These are phyloP conservation scores for Luscinia megarhynchos DNA, from an alignment of 2,797 vertebrate genomes.

Conservation along the genomic window DNA sequence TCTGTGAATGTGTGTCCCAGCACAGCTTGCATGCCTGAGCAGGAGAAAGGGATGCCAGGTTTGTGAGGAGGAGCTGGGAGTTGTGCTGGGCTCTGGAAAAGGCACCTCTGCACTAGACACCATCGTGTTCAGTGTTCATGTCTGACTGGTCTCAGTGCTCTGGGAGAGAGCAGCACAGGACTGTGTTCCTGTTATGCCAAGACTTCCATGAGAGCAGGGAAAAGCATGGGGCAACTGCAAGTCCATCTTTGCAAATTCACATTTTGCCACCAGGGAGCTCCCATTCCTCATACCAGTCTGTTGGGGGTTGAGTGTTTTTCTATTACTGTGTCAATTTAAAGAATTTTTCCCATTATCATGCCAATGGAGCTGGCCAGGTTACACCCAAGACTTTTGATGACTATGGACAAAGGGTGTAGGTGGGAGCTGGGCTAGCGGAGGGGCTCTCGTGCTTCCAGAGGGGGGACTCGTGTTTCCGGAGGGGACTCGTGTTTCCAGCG, in stretches of 20 bases:
- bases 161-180: neutral
- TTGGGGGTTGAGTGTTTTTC: too few relatives aligned
- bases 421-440: too few relatives aligned
- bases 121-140: neutral
- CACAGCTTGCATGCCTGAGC: neutral
- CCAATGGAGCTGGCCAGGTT: too few relatives aligned
- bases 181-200: neutral
- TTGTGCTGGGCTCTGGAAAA: neutral
- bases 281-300: neutral
- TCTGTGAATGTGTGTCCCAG: neutral
- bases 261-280: conserved; percentile 50
- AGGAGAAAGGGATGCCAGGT: neutral
- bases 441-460: too few relatives aligned
- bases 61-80: neutral
- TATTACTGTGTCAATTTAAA: too few relatives aligned
- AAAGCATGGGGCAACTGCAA: neutral
- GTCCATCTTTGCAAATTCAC: neutral
- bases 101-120: neutral
- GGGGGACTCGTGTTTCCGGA: too few relatives aligned
- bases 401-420: too few relatives aligned
- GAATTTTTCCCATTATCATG: too few relatives aligned
- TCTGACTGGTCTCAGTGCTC: neutral
- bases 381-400: too few relatives aligned
- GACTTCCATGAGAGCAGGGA: neutral
- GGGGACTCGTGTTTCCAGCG: too few relatives aligned